A percentile compares a stretch with the other conserved stretches of the same genome.
Evolutionary conservation across 1,140 invertebrate species (phyloP).

Genomic region (Stegodyphus dumicola): DNA sequence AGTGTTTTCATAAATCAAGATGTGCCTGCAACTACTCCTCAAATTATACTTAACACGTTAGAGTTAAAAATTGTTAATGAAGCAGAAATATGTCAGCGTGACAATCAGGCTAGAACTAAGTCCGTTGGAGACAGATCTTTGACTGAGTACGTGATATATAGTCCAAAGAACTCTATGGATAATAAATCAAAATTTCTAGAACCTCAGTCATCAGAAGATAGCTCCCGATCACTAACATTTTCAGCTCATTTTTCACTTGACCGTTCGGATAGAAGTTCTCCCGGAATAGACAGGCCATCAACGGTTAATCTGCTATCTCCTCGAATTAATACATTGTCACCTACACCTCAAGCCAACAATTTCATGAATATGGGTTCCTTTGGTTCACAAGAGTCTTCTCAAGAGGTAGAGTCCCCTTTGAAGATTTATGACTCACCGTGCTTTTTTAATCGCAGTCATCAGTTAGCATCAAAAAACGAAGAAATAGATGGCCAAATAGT

Average conservation of each 20-base stretch:
- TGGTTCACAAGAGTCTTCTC: conserved; percentile 42
- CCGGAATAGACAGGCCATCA: conserved; percentile 13
- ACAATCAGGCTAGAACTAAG: conserved; percentile 14
- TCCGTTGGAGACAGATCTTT: neutral
- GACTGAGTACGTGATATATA: conserved; percentile 3
- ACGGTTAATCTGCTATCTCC: conserved; percentile 36
- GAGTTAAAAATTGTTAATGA: neutral
- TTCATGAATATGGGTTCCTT: conserved; percentile 46
- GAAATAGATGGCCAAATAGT: neutral
- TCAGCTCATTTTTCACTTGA: conserved; percentile 47
- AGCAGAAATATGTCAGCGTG: neutral
- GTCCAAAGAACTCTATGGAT: conserved; percentile 1
- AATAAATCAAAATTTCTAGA: conserved; percentile 49
- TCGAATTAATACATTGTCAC: neutral
- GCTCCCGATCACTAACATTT: conserved; percentile 19
- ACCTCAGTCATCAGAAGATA: conserved; percentile 10
- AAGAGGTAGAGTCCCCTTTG: conserved; percentile 37
- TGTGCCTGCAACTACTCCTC: neutral
- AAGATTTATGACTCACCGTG: conserved; percentile 19
- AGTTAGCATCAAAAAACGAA: conserved; percentile 1
- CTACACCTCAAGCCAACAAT: conserved; percentile 34
- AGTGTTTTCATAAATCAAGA: conserved; percentile 52
- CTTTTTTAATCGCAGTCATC: conserved; percentile 15
- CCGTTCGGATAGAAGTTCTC: conserved; percentile 26
- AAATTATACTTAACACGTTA: conserved; percentile 31